These are phyloP conservation scores for Cryptotermes secundus DNA, from an alignment of 1,140 invertebrate genomes.

Conservation along the genomic window DNA sequence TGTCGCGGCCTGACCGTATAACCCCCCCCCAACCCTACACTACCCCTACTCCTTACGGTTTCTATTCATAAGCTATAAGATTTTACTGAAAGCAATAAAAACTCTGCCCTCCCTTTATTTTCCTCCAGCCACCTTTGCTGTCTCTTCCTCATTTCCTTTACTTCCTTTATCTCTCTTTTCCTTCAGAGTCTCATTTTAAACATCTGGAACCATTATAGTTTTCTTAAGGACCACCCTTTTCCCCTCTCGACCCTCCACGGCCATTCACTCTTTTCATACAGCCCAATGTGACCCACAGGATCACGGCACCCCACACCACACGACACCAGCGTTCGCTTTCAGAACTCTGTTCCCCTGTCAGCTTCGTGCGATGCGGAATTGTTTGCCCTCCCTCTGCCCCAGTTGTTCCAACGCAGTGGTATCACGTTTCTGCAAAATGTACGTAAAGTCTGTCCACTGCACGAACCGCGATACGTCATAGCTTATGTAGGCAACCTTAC, in stretches of 20 bases:
- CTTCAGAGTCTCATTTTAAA: background rate
- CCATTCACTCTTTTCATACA: background rate
- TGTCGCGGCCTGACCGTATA: background rate
- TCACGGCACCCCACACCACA: background rate
- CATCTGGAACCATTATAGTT: background rate
- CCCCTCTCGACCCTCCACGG: background rate
- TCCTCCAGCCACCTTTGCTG: background rate
- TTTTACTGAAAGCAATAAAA: background rate
- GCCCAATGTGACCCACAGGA: background rate
- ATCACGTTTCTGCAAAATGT: background rate
- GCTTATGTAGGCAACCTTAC: too few species aligned
- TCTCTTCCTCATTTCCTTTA: background rate
- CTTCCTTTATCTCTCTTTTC: background rate
- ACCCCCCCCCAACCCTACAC: background rate
- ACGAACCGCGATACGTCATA: too few species aligned
- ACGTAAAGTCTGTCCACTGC: too few species aligned
- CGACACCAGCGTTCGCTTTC: background rate
- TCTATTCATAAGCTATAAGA: background rate
- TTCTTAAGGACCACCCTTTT: background rate
- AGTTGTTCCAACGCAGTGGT: background rate
- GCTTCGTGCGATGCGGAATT: background rate
- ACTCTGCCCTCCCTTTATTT: background rate
- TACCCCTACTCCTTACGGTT: background rate
- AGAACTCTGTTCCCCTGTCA: background rate
- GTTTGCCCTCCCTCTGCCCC: background rate